A percentile compares a stretch with the other conserved stretches of the same genome.
Conservation (phyloP, 1,140 invertebrate genomes). For the Leptinotarsa undecemlineata region DNA sequence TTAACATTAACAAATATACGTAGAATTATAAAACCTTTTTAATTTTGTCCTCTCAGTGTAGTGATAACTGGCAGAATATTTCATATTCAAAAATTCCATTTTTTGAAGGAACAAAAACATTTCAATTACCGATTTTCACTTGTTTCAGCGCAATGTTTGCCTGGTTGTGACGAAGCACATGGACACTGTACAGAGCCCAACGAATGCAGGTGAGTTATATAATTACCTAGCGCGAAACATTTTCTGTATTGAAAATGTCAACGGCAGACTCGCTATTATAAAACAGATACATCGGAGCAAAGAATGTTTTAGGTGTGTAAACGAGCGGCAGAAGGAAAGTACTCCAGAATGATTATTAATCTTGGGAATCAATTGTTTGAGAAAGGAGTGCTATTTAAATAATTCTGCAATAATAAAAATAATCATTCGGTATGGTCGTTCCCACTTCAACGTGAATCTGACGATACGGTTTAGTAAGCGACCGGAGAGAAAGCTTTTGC, state of each 20-base stretch:
- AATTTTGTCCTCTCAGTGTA: too few species aligned
- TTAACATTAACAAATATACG: too few species aligned
- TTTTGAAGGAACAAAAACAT: too few species aligned
- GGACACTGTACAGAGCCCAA: constrained; percentile 90
- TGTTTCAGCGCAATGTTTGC: constrained; percentile 86
- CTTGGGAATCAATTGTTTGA: constrained; percentile 3
- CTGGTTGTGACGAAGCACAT: constrained; percentile 86
- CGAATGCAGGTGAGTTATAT: constrained; percentile 88
- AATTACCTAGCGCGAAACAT: not conserved
- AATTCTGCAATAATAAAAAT: not conserved
- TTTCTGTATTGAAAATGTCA: constrained; percentile 14
- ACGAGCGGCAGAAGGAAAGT: constrained; percentile 8
- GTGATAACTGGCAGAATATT: too few species aligned
- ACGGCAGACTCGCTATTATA: constrained; percentile 13
- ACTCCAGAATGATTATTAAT: constrained; percentile 3
- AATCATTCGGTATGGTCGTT: too few species aligned
- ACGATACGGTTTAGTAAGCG: too few species aligned
- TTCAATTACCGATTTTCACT: constrained; percentile 54
- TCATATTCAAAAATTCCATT: too few species aligned
- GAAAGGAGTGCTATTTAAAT: not conserved
- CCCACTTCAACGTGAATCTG: too few species aligned
- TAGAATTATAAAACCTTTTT: too few species aligned
- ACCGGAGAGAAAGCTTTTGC: too few species aligned
- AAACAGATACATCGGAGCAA: constrained; percentile 8
- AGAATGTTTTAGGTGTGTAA: constrained; percentile 14